Evolutionary conservation across 2,113 vertebrate species (phyloP).

Genomic region (Oxyura jamaicensis): DNA sequence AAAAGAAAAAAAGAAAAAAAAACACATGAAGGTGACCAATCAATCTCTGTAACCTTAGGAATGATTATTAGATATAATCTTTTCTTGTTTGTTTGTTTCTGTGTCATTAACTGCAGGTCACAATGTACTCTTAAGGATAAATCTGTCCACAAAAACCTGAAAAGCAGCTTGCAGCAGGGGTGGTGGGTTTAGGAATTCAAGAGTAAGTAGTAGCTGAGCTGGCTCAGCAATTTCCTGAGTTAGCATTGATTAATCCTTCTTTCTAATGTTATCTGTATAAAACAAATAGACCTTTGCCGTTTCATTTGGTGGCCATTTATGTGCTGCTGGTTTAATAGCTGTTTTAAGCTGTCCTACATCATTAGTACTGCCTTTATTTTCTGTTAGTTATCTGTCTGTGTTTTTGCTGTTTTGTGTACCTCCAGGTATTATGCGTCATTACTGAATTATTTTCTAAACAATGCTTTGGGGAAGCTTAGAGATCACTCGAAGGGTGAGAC

Average conservation of each 20-base stretch:
- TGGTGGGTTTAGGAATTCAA: background rate
- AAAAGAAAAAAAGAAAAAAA: background rate
- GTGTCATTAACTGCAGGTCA: background rate
- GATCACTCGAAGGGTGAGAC: background rate
- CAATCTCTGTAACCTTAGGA: background rate
- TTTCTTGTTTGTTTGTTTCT: background rate
- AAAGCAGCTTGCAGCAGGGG: background rate
- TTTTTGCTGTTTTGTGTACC: background rate
- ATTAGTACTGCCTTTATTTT: background rate
- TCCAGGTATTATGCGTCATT: background rate
- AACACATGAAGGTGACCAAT: background rate
- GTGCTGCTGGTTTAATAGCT: background rate
- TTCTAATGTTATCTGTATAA: background rate
- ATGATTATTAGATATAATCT: background rate
- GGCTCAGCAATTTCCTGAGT: background rate
- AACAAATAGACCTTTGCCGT: background rate
- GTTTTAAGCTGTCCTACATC: background rate
- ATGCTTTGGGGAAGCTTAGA: background rate
- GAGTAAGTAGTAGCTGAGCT: background rate
- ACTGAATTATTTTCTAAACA: background rate
- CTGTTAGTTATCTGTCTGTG: background rate
- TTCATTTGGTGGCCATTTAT: background rate
- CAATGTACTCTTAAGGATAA: background rate
- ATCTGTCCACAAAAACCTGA: background rate
- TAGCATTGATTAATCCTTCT: background rate